Base-by-base conservation (phyloP, 2,888 invertebrate genomes). In the Protodeltote pygarga region DNA sequence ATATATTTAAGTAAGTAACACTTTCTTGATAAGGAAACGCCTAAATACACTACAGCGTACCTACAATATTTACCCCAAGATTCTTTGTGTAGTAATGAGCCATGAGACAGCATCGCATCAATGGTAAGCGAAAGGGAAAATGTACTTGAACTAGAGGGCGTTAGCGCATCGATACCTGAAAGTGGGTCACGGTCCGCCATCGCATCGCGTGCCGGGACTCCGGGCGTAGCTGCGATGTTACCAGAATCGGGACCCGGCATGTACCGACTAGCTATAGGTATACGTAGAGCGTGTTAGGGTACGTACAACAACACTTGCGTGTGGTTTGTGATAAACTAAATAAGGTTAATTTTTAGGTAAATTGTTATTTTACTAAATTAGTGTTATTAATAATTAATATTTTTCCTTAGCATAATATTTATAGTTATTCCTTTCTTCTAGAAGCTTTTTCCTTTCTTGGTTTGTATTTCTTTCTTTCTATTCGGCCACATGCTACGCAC, bases 121-220 rank as follows among this genome's bases (percentile, higher is more conserved):
- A 79, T 80, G 79, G 74, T 69, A 73, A 65, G 65, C 63, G 80
- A 84, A 84, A 83, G 80, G 78, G 81, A 83, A 76, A 70, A 64
- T 70, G 82, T 78, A 74, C 85, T 82, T 83, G 83, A 84, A 84
- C 83, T 75, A 72, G 62, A 61, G 71, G 75, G 74, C 70, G 73
- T 60, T n/a, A 62, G 51, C 76, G 71, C 81, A 84, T 88, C 87
- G 84, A 88, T 88, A 84, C 63, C 67, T 47, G 49, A 60, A 87
- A 86, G 66, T 86, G 55, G 88, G 88, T 88, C 88, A 89, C 64
- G 88, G 88, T 82, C 75, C 41, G 47, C 37, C 64, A 47, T 61
- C 71, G 62, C 67, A 73, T 74, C 73, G 74, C 73, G 69, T 73
- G 75, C 73, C 67, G 60, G 66, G 64, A 48, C 49, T 55, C 52